Evolutionary conservation across 2,113 vertebrate genomes (phyloP), one percentile per base, ranked within the genome.

Genomic region (Ahaetulla prasina): DNA sequence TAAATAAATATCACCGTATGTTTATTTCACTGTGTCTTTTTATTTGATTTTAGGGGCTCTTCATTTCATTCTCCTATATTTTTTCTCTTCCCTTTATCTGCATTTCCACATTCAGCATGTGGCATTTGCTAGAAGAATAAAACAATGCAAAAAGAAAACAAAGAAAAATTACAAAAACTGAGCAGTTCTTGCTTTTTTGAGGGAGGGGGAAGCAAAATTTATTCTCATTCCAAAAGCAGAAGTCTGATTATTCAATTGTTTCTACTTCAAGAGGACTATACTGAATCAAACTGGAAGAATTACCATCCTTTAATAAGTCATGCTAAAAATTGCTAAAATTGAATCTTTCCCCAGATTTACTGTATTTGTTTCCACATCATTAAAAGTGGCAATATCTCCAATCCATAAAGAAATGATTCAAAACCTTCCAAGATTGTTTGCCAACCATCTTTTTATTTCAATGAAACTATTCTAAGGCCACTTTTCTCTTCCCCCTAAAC

Each of bases 1-100:
- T 95, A 97, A 96, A 96, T 95, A 96, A 97, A 96, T 87, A 97
- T 95, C 89, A 93, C 90, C 47, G 53, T 94, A 87, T 95, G 95
- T 95, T 97, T 97, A 96, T 95, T 97, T 97, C 97, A 96, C 94
- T 95, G 91, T 93, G 94, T 94, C 89, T 96, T 96, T 80, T 74
- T 95, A 95, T 95, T 96, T 95, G 92, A 94, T 94, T 96, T 97
- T 92, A 50, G 74, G 93, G 88, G 91, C 96, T 88, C 97, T 98
- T 92, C 92, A 93, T 96, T 96, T 94, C 92, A 87, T 23, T 2
- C 95, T 95, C 53, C 92, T 95, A 92, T 94, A 91, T 23, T 87
- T 91, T 93, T 93, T 85, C 90, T 80, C 63, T 91, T 93, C 91
- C n/a, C 91, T 30, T 80, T 91, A 88, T 92, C 54, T 95, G 91